These are phyloP conservation scores for Glyptemys insculpta DNA, from an alignment of 2,797 vertebrate species.

Conservation along the genomic window DNA sequence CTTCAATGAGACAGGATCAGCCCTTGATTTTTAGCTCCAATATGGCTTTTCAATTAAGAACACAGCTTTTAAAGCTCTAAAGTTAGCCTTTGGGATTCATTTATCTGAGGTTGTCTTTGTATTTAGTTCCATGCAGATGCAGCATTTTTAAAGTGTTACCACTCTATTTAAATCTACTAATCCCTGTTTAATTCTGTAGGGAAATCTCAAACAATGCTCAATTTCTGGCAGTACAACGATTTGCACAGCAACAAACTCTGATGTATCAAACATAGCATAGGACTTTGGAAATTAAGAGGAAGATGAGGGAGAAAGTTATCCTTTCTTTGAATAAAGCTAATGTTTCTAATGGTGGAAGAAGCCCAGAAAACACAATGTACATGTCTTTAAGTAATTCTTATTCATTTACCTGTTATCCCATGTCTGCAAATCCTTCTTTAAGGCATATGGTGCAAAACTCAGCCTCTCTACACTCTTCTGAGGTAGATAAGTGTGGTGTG, in stretches of 20 bases:
- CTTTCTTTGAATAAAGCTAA: no score
- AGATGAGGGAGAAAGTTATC: not conserved
- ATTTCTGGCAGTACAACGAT: not conserved
- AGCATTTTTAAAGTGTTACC: not conserved
- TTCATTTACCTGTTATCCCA: not conserved
- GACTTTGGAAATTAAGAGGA: not conserved
- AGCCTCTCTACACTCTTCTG: not conserved
- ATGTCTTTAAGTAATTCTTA: not conserved
- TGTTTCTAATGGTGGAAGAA: not conserved
- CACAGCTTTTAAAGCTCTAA: not conserved
- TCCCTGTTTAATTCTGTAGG: not conserved
- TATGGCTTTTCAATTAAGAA: not conserved
- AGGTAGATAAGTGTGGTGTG: not conserved
- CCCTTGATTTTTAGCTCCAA: not conserved
- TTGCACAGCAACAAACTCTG: not conserved
- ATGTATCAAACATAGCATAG: not conserved
- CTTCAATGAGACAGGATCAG: not conserved
- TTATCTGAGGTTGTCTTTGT: not conserved
- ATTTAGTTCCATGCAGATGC: not conserved
- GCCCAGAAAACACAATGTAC: not conserved
- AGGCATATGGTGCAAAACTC: not conserved
- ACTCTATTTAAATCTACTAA: slow-evolving; percentile 5
- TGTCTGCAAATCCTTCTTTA: not conserved
- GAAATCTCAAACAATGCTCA: not conserved
- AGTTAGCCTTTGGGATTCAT: not conserved